phyloP scores from a whole-genome alignment of 2,888 invertebrate genomes.

The Amorpha juglandis region DNA sequence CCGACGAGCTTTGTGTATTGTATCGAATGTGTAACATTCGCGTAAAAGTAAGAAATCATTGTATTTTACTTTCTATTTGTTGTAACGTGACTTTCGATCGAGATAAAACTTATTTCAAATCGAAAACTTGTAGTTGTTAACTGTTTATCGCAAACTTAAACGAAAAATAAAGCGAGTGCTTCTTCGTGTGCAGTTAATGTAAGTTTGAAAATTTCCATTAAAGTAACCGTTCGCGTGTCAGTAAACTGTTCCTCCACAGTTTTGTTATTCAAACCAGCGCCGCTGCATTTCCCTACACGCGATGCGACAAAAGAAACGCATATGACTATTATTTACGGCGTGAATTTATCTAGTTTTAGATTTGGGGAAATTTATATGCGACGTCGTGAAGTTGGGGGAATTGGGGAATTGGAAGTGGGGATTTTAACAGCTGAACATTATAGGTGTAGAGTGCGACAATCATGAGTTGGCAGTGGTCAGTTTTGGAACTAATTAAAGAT shows the following conservation, averaged over 20 bases:
- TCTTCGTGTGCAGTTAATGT: constrained; percentile 36
- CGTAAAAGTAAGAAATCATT: too few relatives aligned
- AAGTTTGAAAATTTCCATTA: constrained; percentile 51
- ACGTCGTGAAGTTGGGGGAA: too few relatives aligned
- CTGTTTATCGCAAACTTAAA: neutral
- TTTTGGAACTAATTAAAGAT: too few relatives aligned
- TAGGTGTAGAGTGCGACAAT: too few relatives aligned
- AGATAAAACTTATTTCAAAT: neutral
- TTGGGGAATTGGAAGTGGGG: too few relatives aligned
- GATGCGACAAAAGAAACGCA: neutral
- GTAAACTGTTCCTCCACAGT: constrained; percentile 11
- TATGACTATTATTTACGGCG: constrained; percentile 7
- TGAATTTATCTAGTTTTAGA: constrained; percentile 1
- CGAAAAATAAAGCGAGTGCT: neutral
- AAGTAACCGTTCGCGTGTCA: constrained; percentile 45
- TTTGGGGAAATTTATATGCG: neutral
- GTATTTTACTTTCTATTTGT: neutral
- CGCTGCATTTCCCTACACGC: constrained; percentile 43
- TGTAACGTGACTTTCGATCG: neutral
- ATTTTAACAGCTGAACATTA: too few relatives aligned
- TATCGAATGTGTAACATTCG: too few relatives aligned
- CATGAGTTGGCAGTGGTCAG: too few relatives aligned
- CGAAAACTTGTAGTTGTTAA: neutral
- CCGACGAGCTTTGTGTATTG: too few relatives aligned
- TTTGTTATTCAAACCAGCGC: constrained; percentile 40